Evolutionary conservation across 2,113 vertebrate genomes (phyloP), one percentile per base, ranked within the genome.

Genomic region (Tachycineta bicolor): DNA sequence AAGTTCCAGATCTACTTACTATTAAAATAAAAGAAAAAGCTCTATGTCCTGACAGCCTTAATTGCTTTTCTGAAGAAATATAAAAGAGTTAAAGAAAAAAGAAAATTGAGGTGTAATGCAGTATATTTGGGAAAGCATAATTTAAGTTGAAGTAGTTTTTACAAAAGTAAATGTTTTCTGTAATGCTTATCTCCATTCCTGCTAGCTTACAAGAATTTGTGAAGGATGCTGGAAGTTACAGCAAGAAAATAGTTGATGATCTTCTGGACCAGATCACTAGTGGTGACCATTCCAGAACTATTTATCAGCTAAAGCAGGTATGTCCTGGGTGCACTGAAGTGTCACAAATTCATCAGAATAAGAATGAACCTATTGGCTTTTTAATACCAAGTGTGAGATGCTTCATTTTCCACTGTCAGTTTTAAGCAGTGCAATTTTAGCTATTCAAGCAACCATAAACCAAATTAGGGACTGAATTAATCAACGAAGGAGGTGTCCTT

Each of bases 191-290:
- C 39, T 91, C 37, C 21, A 19, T 88, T 88, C 77, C 43, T 87
- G 76, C 60, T 50, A 99, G 99, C 96, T 97, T 99, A 88, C 99
- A 99, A 96, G 99, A 99, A 95, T 99, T 99, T 85, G 99, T 99
- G 62, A 99, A 99, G 94, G 99, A 98, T 24, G 99, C 99, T 75
- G 98, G 99, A 70, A 97, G 96, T 94, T 98, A 98, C 92, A 99
- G 99, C 64, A 99, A 98, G 96, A 98, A 94, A 69, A 97, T 99
- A 93, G 99, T 99, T 22, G 99, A 99, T 21, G 98, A 98, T 70
- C 98, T 99, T 71, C 96, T 99, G 91, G 99, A 99, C 97, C 99
- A 99, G 97, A 99, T 99, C 98, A 99, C 99, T 0, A 98, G 98
- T 24, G 98, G 98, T 1, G 99, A 99, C 97, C 99, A 99, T 97